A percentile compares a stretch with the other conserved stretches of the same genome.
These are phyloP conservation scores for Pangasius macronema DNA, from an alignment of 2,797 vertebrate genomes.

Conservation along the genomic window DNA sequence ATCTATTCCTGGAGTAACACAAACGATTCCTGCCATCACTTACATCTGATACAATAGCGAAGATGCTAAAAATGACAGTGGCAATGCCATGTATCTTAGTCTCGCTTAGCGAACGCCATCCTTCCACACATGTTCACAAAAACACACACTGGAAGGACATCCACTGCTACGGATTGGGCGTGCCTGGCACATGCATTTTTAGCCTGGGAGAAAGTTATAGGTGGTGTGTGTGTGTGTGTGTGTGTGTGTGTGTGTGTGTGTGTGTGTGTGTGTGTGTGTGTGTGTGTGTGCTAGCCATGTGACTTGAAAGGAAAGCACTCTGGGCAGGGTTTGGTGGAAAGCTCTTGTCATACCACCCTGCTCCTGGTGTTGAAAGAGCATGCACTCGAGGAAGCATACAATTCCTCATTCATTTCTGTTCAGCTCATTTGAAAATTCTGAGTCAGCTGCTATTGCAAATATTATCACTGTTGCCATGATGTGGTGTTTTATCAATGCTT, in stretches of 20 bases:
- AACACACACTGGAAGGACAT: conserved; percentile 12
- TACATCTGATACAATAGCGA: conserved; percentile 15
- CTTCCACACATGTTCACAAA: conserved; percentile 5
- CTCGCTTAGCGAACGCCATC: conserved; percentile 1
- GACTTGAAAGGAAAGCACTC: conserved; percentile 14
- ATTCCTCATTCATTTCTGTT: neutral
- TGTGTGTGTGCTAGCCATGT: neutral
- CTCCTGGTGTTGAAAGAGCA: neutral
- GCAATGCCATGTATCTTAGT: conserved; percentile 8
- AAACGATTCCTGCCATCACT: conserved; percentile 27
- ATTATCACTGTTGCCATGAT: neutral
- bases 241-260: conserved; percentile 17
- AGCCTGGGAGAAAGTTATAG: neutral
- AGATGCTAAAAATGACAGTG: conserved; percentile 35
- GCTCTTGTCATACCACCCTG: neutral
- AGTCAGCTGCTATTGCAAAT: neutral
- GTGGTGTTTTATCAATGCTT: neutral
- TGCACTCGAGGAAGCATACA: neutral
- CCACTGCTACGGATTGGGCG: neutral
- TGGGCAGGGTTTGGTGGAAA: neutral
- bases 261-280: neutral
- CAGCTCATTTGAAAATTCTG: neutral
- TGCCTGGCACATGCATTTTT: conserved; percentile 21
- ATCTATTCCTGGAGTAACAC: conserved; percentile 30
- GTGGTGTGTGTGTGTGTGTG: neutral